These are phyloP conservation scores for Setipinna tenuifilis DNA, from an alignment of 2,797 vertebrate species.

Conservation along the genomic window DNA sequence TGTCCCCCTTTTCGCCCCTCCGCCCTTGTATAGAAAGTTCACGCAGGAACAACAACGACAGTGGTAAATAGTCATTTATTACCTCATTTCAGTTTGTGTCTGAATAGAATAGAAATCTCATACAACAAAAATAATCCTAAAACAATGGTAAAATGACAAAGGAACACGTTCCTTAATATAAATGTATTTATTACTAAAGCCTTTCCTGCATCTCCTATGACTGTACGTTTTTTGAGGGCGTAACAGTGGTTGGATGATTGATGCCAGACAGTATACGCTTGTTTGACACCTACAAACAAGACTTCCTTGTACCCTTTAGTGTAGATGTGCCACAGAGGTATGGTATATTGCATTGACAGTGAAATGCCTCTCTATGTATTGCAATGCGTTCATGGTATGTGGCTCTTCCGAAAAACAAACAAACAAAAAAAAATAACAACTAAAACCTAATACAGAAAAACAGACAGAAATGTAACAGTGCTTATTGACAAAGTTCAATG, in stretches of 20 bases:
- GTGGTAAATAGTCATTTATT: constrained; percentile 58
- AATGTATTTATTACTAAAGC: constrained; percentile 17
- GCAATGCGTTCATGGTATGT: not conserved
- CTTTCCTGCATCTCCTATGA: not conserved
- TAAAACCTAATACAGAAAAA: not conserved
- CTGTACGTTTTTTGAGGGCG: not conserved
- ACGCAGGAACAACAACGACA: not conserved
- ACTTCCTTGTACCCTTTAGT: not conserved
- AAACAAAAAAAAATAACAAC: too few species aligned
- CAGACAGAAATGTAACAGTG: constrained; percentile 15
- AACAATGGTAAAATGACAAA: constrained; percentile 34
- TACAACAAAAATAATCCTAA: constrained; percentile 76
- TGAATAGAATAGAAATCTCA: constrained; percentile 82
- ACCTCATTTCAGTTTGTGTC: constrained; percentile 76
- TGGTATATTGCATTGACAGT: constrained; percentile 22
- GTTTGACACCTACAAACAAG: not conserved
- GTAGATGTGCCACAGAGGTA: constrained; percentile 8
- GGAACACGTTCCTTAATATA: constrained; percentile 49
- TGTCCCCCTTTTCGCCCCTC: not conserved
- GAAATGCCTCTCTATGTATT: not conserved
- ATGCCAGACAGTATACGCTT: not conserved
- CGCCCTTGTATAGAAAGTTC: not conserved
- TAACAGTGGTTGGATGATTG: not conserved
- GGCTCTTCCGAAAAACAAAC: constrained; percentile 9
- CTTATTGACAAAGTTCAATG: not conserved